Evolutionary conservation across 2,888 invertebrate species (phyloP).

Genomic region (Chirona hameri): DNA sequence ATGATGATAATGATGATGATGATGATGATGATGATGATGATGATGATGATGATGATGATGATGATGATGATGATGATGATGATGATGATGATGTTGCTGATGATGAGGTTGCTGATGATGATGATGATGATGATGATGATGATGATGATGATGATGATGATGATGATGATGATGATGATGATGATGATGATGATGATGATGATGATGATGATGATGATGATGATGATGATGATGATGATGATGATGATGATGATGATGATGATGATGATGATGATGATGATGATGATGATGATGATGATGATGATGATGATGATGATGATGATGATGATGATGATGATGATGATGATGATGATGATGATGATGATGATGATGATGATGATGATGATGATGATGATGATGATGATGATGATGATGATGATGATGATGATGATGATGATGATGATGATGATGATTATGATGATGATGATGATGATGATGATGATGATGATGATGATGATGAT

Average conservation of each 20-base stretch:
- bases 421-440: too few relatives aligned
- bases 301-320: conserved; percentile 22
- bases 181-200: conserved; percentile 22
- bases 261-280: conserved; percentile 22
- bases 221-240: conserved; percentile 22
- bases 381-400: conserved; percentile 22
- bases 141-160: too few relatives aligned
- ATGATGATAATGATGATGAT: too few relatives aligned
- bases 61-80: too few relatives aligned
- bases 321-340: conserved; percentile 22
- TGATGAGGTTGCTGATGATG: too few relatives aligned
- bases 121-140: too few relatives aligned
- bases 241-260: conserved; percentile 22
- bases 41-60: conserved; percentile 22
- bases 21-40: conserved; percentile 22
- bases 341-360: conserved; percentile 22
- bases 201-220: conserved; percentile 22
- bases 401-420: conserved; percentile 22
- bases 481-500: conserved; percentile 22
- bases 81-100: too few relatives aligned
- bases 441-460: too few relatives aligned
- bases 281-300: conserved; percentile 22
- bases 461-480: too few relatives aligned
- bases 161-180: conserved; percentile 22
- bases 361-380: conserved; percentile 22